Percentiles rank a stretch among this genome's conserved stretches.
Conservation (phyloP, 2,888 invertebrate genomes). For the Deilephila porcellus region DNA sequence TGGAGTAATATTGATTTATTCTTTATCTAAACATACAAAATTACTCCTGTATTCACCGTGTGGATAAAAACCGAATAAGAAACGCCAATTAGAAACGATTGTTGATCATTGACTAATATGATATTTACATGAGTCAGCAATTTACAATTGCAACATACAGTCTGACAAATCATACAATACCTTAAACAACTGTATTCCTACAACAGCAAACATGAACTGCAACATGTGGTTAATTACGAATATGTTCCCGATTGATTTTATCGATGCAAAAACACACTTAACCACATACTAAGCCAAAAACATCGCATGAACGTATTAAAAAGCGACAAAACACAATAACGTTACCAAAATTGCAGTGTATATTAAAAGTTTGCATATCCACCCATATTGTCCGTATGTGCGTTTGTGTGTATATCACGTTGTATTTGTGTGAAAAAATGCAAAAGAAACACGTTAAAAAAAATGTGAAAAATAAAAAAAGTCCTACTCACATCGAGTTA, state of each 20-base stretch:
- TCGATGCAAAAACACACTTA: conserved; percentile 99
- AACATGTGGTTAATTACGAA: conserved; percentile 99
- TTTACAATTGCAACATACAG: conserved; percentile 5
- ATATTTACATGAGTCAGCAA: not conserved
- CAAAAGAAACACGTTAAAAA: conserved; percentile 55
- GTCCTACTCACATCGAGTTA: conserved; percentile 72
- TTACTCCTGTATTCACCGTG: no score
- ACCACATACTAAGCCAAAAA: conserved; percentile 94
- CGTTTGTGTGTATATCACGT: conserved; percentile 62
- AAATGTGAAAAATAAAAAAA: conserved; percentile 46
- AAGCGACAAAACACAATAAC: conserved; percentile 52
- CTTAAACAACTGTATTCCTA: conserved; percentile 99
- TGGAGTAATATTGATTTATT: no score
- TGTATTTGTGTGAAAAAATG: conserved; percentile 61
- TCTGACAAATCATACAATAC: conserved; percentile 80
- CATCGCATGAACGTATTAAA: conserved; percentile 45
- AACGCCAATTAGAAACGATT: no score
- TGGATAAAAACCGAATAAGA: no score
- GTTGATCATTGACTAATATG: no score
- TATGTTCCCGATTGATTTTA: conserved; percentile 99
- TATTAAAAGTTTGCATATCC: conserved; percentile 44
- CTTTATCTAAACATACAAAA: no score
- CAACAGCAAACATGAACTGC: conserved; percentile 99
- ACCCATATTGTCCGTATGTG: conserved; percentile 66
- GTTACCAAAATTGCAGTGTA: conserved; percentile 62